Evolutionary conservation across 2,888 invertebrate species (phyloP).

Genomic region (Pilophorus perplexus): DNA sequence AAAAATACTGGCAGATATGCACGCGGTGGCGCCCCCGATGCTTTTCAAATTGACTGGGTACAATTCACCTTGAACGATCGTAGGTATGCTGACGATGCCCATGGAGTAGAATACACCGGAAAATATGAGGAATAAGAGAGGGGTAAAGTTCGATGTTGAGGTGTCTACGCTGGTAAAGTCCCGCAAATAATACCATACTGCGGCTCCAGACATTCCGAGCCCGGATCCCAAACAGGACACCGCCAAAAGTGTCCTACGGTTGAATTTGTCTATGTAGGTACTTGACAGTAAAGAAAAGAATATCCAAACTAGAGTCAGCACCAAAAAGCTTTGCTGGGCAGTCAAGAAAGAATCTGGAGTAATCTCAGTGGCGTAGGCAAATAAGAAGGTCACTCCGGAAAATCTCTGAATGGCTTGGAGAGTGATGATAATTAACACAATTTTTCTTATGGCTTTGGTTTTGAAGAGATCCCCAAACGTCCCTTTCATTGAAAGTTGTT

Average conservation of each 20-base stretch:
- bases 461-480: slow-evolving; percentile 42
- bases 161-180: slow-evolving; percentile 47
- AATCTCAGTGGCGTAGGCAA: slow-evolving; percentile 46
- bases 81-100: slow-evolving; percentile 62
- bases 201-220: slow-evolving; percentile 20
- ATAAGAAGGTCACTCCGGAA: slow-evolving; percentile 47
- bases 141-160: slow-evolving; percentile 55
- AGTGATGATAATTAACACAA: slow-evolving; percentile 43
- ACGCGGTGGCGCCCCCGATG: slow-evolving; percentile 59
- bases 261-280: slow-evolving; percentile 44
- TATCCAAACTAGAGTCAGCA: slow-evolving; percentile 43
- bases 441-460: slow-evolving; percentile 38
- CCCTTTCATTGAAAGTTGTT: slow-evolving; percentile 40
- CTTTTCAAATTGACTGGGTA: slow-evolving; percentile 65
- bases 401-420: slow-evolving; percentile 43
- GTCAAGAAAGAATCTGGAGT: slow-evolving; percentile 43
- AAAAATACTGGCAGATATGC: slow-evolving; percentile 58
- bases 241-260: slow-evolving; percentile 44
- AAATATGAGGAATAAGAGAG: slow-evolving; percentile 57
- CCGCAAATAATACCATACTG: slow-evolving; percentile 41
- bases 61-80: slow-evolving; percentile 63
- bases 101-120: slow-evolving; percentile 61
- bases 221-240: slow-evolving; percentile 42
- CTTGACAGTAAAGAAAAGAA: slow-evolving; percentile 31
- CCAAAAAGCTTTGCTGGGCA: slow-evolving; percentile 41